Base-by-base conservation (phyloP, 2,113 vertebrate species). In the Cricetomys ansorgei region DNA sequence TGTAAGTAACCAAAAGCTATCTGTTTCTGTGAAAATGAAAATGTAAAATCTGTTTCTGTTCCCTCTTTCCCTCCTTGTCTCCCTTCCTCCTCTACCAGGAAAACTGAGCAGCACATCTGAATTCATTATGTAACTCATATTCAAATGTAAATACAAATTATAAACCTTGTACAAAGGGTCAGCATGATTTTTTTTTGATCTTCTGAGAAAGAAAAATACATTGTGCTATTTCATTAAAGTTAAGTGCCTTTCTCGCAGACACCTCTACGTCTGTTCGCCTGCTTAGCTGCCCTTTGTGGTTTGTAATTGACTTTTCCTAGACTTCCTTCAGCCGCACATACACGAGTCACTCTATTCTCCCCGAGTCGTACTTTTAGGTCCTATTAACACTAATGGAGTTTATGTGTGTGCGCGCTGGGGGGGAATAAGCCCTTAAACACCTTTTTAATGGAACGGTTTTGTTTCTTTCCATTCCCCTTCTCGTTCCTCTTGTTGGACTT, bases 341-440 rank as follows among this genome's bases (percentile, higher is more conserved):
- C 65, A 97, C 93, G 96, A 92, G 95, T 93, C 84, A 85, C 88
- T 72, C 70, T 92, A 92, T 94, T 97, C 98, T 96, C 73, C 85
- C 67, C 59, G 11, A 98, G 91, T 73, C 93, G 62, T 62, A 65
- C 95, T 93, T 97, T 97, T 96, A 98, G 97, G 88, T 97, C 0
- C 92, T 72, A 94, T 98, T 98, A 98, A 98, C 96, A 97, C 97
- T 98, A 98, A 98, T 92, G 96, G 97, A 97, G 98, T 98, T 98
- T 98, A 80, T 97, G 96, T 88, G 85, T 92, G 93, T 64, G 84
- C 7, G 48, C 10, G 19, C 64, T 62, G 57, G 96, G 95, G 96
- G 69, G 96, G 96, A 98, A 97, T 92, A 98, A 98, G 95, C 95
- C 95, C 87, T 98, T 98, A 98, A 98, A 98, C 97, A 98, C 97